A percentile compares a stretch with the other conserved stretches of the same genome.
Conservation (phyloP, 1,140 invertebrate species). For the Drosophila parabipectinata region DNA sequence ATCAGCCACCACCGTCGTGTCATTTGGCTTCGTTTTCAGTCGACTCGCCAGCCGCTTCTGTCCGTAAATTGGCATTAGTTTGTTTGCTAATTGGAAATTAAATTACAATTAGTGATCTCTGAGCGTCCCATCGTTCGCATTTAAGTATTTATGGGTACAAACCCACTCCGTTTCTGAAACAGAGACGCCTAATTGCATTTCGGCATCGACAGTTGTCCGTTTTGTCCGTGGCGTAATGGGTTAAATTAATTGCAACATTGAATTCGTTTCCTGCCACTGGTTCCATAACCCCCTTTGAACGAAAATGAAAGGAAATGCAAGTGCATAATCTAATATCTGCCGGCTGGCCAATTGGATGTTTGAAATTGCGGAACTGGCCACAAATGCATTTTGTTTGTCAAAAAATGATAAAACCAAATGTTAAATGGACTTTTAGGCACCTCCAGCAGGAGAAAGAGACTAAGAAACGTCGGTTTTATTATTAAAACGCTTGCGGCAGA, state of each 20-base stretch:
- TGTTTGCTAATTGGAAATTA: constrained; percentile 84
- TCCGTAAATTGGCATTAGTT: constrained; percentile 80
- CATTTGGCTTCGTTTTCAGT: constrained; percentile 63
- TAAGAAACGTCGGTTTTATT: constrained; percentile 15
- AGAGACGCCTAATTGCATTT: constrained; percentile 63
- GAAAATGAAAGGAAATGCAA: constrained; percentile 9
- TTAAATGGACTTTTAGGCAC: not conserved
- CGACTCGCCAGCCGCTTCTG: constrained; percentile 42
- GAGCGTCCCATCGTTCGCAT: constrained; percentile 66
- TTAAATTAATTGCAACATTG: constrained; percentile 67
- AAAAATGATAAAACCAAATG: constrained; percentile 3
- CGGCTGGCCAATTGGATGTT: not conserved
- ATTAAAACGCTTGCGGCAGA: constrained; percentile 43
- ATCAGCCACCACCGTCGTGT: constrained; percentile 51
- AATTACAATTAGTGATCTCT: constrained; percentile 83
- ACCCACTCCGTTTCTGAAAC: not conserved
- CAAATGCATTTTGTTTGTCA: constrained; percentile 29
- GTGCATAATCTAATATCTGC: constrained; percentile 11
- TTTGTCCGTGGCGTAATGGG: constrained; percentile 50
- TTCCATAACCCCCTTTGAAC: constrained; percentile 9
- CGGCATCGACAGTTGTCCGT: constrained; percentile 44
- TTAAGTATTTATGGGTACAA: constrained; percentile 64
- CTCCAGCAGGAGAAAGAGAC: not conserved
- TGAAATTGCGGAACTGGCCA: not conserved
- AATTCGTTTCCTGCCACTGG: constrained; percentile 11